phyloP scores from a whole-genome alignment of 2,888 invertebrate species.

The Brachypalpus laphriformis region DNA sequence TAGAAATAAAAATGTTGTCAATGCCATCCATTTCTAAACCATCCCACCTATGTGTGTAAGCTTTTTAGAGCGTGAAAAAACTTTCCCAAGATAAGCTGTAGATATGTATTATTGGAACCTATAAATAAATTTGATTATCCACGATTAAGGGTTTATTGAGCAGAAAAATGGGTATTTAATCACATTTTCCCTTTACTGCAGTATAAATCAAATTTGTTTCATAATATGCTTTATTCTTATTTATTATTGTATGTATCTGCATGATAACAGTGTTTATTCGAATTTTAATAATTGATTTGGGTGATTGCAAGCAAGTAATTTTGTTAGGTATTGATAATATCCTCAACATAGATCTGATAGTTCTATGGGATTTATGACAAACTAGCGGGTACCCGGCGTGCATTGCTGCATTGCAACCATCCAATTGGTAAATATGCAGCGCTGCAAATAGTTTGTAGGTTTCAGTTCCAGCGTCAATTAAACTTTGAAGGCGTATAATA shows the following conservation, averaged over 20 bases:
- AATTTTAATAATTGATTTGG: too few species aligned
- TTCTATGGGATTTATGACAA: too few species aligned
- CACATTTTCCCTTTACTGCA: not conserved
- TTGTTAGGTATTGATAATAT: too few species aligned
- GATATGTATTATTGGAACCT: not conserved
- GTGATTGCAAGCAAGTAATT: too few species aligned
- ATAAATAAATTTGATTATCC: not conserved
- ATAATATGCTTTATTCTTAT: not conserved
- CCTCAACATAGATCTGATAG: too few species aligned
- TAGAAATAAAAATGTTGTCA: not conserved
- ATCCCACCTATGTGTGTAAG: not conserved
- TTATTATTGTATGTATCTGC: not conserved
- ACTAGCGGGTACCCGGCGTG: too few species aligned
- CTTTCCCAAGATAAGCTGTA: not conserved
- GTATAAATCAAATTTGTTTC: conserved; percentile 1
- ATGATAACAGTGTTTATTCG: too few species aligned
- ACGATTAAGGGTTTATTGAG: not conserved
- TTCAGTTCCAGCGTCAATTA: too few species aligned
- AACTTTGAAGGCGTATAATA: too few species aligned
- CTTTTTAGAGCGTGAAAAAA: not conserved
- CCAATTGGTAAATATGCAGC: too few species aligned
- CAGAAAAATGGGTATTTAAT: not conserved
- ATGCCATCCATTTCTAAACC: not conserved
- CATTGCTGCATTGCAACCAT: too few species aligned
- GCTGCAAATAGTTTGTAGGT: too few species aligned